Conservation (phyloP, 2,113 vertebrate species). For the Scomber colias region DNA sequence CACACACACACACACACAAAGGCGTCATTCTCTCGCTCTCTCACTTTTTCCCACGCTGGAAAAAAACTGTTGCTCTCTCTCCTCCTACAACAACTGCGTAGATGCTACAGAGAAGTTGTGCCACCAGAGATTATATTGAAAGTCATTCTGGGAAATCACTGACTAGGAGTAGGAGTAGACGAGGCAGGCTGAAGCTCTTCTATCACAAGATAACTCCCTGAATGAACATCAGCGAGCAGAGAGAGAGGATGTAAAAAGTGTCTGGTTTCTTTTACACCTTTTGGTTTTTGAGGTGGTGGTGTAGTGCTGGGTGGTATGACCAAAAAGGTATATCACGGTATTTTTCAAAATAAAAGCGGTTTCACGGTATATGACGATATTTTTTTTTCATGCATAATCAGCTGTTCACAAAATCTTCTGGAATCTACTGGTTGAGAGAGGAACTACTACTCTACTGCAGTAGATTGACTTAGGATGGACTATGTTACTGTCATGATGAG, state of each 20-base stretch:
- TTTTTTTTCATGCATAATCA: too few relatives aligned
- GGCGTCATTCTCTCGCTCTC: background rate
- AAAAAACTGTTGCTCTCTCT: slow-evolving; percentile 48
- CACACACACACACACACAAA: background rate
- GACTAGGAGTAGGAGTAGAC: slow-evolving; percentile 51
- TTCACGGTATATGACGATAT: too few relatives aligned
- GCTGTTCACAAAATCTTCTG: too few relatives aligned
- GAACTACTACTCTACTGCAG: too few relatives aligned
- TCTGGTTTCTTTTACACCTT: too few relatives aligned
- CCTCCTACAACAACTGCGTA: slow-evolving; percentile 43
- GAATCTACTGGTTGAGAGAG: too few relatives aligned
- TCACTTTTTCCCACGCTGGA: background rate
- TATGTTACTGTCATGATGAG: too few relatives aligned
- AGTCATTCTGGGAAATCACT: slow-evolving; percentile 60
- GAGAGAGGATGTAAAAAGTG: background rate
- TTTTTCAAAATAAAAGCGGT: too few relatives aligned
- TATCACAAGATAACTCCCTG: slow-evolving; percentile 35
- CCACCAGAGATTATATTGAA: slow-evolving; percentile 50
- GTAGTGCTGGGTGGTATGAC: too few relatives aligned
- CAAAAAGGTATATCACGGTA: too few relatives aligned
- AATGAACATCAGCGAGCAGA: slow-evolving; percentile 19
- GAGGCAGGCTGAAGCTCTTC: background rate
- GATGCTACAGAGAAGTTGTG: slow-evolving; percentile 30
- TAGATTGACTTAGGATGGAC: too few relatives aligned
- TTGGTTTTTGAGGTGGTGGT: background rate